A percentile compares a stretch with the other conserved stretches of the same genome.
Evolutionary conservation across 1,140 invertebrate genomes (phyloP).

Genomic region (Hycleus cichorii): DNA sequence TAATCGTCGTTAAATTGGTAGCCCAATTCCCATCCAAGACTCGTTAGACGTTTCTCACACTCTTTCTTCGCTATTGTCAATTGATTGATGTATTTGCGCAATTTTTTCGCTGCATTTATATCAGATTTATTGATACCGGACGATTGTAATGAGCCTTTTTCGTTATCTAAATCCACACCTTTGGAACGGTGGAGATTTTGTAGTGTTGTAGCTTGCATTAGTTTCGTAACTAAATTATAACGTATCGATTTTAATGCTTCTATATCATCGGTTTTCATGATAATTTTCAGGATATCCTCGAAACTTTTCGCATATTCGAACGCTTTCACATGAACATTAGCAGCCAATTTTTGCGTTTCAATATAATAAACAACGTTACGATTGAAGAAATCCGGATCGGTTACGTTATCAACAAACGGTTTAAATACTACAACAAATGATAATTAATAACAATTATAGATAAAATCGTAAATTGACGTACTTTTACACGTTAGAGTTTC

Average conservation of each 20-base stretch:
- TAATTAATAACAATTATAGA: conserved; percentile 4
- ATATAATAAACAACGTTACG: conserved; percentile 78
- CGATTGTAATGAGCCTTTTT: conserved; percentile 48
- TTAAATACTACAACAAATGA: conserved; percentile 62
- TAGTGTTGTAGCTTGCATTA: conserved; percentile 87
- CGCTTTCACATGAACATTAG: conserved; percentile 70
- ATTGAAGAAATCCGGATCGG: conserved; percentile 87
- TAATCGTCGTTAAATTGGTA: conserved; percentile 48
- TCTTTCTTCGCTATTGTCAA: conserved; percentile 74
- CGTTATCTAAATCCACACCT: conserved; percentile 66
- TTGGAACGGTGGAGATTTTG: conserved; percentile 82
- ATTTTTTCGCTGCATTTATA: conserved; percentile 60
- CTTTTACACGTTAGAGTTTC: conserved; percentile 80
- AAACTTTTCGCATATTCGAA: conserved; percentile 85
- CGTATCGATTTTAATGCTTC: conserved; percentile 77
- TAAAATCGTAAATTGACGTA: conserved; percentile 39
- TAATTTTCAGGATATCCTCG: conserved; percentile 81
- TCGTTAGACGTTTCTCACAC: conserved; percentile 71
- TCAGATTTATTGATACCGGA: conserved; percentile 55
- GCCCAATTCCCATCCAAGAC: conserved; percentile 69
- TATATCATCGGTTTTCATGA: conserved; percentile 71
- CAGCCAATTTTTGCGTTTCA: conserved; percentile 66
- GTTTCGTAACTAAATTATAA: conserved; percentile 69
- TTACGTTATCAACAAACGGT: conserved; percentile 73
- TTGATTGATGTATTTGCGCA: conserved; percentile 73